These are phyloP conservation scores for Muraenolepis orangiensis DNA, from an alignment of 2,797 vertebrate species.

Conservation along the genomic window DNA sequence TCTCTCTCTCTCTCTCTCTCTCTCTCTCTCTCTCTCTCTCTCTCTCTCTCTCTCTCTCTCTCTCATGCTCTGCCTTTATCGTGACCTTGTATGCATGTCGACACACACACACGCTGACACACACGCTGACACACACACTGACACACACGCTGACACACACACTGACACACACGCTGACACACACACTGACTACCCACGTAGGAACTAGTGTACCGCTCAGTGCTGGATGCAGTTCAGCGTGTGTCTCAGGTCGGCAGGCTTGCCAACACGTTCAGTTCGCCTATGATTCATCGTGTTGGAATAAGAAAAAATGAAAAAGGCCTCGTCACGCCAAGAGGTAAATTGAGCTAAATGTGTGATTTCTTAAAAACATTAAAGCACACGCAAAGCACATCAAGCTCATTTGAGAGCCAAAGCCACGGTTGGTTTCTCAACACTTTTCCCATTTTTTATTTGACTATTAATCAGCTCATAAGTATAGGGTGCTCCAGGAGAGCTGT, in stretches of 20 bases:
- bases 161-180: neutral
- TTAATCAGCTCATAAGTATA: neutral
- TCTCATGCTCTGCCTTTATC: conserved; percentile 11
- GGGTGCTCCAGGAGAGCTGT: neutral
- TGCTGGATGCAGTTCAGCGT: neutral
- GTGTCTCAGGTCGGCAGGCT: neutral
- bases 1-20: conserved; percentile 26
- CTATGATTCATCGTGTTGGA: conserved; percentile 4
- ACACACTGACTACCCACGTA: neutral
- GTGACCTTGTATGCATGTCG: neutral
- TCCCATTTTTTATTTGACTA: neutral
- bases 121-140: neutral
- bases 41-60: conserved; percentile 13
- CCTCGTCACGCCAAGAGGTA: conserved; percentile 45
- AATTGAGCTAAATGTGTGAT: conserved; percentile 64
- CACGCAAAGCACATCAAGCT: conserved; percentile 51
- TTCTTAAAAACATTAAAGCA: conserved; percentile 56
- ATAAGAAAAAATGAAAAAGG: conserved; percentile 36
- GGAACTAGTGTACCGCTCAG: neutral
- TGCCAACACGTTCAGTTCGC: neutral
- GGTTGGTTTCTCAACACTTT: neutral
- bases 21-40: neutral
- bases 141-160: conserved; percentile 3
- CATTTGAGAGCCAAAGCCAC: conserved; percentile 48
- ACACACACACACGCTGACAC: conserved; percentile 8